Base-by-base conservation (phyloP, 2,113 vertebrate genomes). In the Anguilla japonica region DNA sequence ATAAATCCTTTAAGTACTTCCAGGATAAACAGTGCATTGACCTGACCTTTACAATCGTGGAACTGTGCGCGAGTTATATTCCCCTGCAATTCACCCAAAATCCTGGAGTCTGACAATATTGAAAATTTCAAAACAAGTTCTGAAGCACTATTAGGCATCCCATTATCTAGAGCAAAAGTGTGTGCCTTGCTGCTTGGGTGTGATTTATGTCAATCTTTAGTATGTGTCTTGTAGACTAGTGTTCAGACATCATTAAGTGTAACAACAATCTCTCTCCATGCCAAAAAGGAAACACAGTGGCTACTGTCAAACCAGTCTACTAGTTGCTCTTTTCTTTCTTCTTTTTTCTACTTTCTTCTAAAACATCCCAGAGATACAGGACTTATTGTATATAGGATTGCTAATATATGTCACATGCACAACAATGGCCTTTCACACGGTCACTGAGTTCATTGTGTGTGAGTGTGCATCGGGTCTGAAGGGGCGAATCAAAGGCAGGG, bases 371-470 rank as follows among this genome's bases (percentile, higher is more conserved):
- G 41, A 34, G 16, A 50, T 13, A n/a, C 41, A 50, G 41, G 86
- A 81, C 81, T 79, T 86, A 80, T 83, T 81, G 85, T 60, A 53
- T 53, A 14, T 5, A 13, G 50, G 46, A 87, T 84, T 75, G 39
- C 84, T 78, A 84, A 84, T 86, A 81, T 85, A 84, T 86, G 89
- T 75, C 63, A 53, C 41, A 18, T 41, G 39, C n/a, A 7, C 41
- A 63, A 83, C 57, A 87, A 80, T 79, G 82, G 86, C 57, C 79
- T 89, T 89, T 89, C 79, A 87, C 81, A 80, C 86, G 82, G 41
- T 79, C 67, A 81, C 80, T 41, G 84, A 83, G 79, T 71, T n/a
- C 7, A 79, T 60, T 16, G 84, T 84, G 83, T 41, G 71, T 40
- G 67, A 67, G 84, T 89, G 83, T 85, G 63, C 50, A 3, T 43